Percentiles rank a stretch among this genome's conserved stretches.
Conservation (phyloP, 2,113 vertebrate genomes). For the Pontoporia blainvillei region DNA sequence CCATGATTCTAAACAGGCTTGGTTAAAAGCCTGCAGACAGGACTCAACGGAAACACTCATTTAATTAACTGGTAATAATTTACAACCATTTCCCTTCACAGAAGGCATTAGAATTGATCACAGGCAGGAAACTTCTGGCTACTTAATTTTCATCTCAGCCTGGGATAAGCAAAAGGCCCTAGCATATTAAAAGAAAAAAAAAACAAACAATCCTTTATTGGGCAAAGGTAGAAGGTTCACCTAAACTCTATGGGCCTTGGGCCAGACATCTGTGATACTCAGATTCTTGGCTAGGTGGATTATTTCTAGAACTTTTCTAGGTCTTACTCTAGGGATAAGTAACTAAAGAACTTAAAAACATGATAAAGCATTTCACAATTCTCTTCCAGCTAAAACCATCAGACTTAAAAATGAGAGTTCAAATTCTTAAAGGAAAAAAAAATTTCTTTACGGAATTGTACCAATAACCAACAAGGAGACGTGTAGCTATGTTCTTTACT, state of each 20-base stretch:
- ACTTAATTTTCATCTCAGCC: constrained; percentile 42
- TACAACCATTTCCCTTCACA: constrained; percentile 64
- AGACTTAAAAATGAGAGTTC: background rate
- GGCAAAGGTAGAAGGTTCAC: background rate
- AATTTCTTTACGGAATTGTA: background rate
- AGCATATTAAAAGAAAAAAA: constrained; percentile 4
- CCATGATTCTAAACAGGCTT: constrained; percentile 62
- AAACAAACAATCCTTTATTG: background rate
- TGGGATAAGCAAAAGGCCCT: constrained; percentile 2
- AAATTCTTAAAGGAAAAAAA: background rate
- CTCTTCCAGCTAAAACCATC: background rate
- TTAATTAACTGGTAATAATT: constrained; percentile 68
- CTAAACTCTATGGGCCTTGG: background rate
- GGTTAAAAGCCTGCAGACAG: constrained; percentile 7
- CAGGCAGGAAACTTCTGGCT: constrained; percentile 58
- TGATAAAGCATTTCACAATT: background rate
- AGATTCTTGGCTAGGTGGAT: background rate
- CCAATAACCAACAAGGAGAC: background rate
- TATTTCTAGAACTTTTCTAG: background rate
- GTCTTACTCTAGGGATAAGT: background rate
- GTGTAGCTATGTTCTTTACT: background rate
- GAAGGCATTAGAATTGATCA: constrained; percentile 72
- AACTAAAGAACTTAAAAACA: background rate
- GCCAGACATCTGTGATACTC: background rate
- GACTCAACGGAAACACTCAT: constrained; percentile 61